phyloP scores from a whole-genome alignment of 2,888 invertebrate species.

The Laothoe populi region DNA sequence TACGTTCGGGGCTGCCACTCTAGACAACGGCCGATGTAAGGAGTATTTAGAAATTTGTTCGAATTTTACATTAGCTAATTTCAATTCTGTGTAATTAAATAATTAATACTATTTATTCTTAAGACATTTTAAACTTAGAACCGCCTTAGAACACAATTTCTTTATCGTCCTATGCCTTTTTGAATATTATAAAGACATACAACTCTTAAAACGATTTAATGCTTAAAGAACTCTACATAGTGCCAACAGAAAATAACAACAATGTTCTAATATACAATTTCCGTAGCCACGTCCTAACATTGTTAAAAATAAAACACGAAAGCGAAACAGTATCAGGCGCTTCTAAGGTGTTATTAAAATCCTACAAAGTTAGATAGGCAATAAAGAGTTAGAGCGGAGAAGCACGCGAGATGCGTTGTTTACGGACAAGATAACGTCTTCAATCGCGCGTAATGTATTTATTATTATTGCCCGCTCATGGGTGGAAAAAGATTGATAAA shows the following conservation, averaged over 20 bases:
- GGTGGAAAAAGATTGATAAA: constrained; percentile 49
- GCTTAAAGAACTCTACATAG: neutral
- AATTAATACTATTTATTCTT: neutral
- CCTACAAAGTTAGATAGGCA: constrained; percentile 79
- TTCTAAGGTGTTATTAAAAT: constrained; percentile 66
- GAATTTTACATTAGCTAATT: constrained; percentile 57
- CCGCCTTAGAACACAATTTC: too few species aligned
- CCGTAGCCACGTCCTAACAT: constrained; percentile 20
- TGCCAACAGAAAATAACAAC: neutral
- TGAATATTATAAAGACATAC: too few species aligned
- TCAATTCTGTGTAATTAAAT: constrained; percentile 21
- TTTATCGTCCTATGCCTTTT: too few species aligned
- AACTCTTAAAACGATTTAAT: neutral
- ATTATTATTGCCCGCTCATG: constrained; percentile 78
- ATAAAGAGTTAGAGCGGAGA: constrained; percentile 71
- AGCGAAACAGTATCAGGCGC: constrained; percentile 29
- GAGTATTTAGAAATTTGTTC: constrained; percentile 73
- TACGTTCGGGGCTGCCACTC: constrained; percentile 75
- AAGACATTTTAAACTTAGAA: too few species aligned
- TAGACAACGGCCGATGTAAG: constrained; percentile 70
- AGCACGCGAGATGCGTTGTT: constrained; percentile 69
- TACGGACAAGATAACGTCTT: constrained; percentile 73
- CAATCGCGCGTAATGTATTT: constrained; percentile 84
- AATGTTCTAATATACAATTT: neutral
- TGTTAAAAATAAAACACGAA: constrained; percentile 43